Conservation (phyloP, 2,888 invertebrate species). For the Alviniconcha strummeri region DNA sequence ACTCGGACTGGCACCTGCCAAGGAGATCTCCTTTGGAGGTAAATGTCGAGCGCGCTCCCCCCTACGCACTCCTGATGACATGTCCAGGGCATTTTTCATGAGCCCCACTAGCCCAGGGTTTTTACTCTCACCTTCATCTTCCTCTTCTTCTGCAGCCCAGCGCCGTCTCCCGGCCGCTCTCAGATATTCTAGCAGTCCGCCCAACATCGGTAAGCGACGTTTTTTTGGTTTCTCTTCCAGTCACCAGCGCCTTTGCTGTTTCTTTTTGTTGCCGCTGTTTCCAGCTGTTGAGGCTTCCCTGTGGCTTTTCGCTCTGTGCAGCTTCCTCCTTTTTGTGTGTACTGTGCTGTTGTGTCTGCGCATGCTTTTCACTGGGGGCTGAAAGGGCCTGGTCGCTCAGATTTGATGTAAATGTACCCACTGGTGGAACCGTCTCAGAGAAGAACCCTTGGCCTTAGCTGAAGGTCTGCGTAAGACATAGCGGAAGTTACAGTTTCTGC, state of each 20-base stretch:
- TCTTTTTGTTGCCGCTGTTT: conserved; percentile 4
- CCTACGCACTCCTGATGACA: conserved; percentile 21
- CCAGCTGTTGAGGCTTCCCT: too few species aligned
- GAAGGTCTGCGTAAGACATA: too few species aligned
- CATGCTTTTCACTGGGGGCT: too few species aligned
- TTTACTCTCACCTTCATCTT: conserved; percentile 25
- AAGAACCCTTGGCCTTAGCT: too few species aligned
- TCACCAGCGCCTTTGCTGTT: conserved; percentile 12
- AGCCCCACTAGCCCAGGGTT: conserved; percentile 26
- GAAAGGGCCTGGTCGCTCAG: too few species aligned
- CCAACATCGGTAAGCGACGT: conserved; percentile 53
- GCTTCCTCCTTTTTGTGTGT: background rate
- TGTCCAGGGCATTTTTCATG: conserved; percentile 13
- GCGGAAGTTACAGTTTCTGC: too few species aligned
- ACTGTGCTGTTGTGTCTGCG: too few species aligned
- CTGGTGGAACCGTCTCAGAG: too few species aligned
- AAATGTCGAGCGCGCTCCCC: conserved; percentile 7
- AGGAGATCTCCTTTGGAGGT: conserved; percentile 30
- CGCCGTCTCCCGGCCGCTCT: conserved; percentile 33
- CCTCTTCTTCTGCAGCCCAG: conserved; percentile 22
- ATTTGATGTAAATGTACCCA: too few species aligned
- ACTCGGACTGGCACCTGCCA: conserved; percentile 12
- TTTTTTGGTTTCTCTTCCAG: conserved; percentile 2
- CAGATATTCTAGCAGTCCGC: conserved; percentile 49
- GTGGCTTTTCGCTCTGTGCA: too few species aligned